Percentiles rank a stretch among this genome's conserved stretches.
Evolutionary conservation across 1,140 invertebrate genomes (phyloP).

Genomic region (Phthorimaea operculella): DNA sequence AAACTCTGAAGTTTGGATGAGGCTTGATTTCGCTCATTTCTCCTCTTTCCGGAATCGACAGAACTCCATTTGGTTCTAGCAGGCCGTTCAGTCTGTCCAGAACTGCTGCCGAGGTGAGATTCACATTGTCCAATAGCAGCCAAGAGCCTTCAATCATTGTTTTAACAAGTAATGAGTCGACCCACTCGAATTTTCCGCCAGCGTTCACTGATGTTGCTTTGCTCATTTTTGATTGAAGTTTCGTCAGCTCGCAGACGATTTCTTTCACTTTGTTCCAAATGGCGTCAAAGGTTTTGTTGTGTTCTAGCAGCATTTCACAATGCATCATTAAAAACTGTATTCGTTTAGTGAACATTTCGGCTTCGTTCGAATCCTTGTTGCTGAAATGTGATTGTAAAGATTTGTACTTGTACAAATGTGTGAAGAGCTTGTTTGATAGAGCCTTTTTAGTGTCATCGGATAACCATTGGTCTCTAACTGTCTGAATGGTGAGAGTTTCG

Average conservation of each 20-base stretch:
- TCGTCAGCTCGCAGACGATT: constrained; percentile 28
- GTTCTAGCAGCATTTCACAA: constrained; percentile 38
- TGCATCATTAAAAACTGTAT: constrained; percentile 55
- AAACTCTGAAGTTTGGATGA: constrained; percentile 92
- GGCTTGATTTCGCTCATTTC: constrained; percentile 82
- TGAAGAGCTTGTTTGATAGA: constrained; percentile 37
- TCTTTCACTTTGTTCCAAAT: constrained; percentile 23
- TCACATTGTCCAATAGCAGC: constrained; percentile 96
- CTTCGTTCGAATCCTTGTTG: constrained; percentile 65
- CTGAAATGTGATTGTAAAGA: constrained; percentile 21
- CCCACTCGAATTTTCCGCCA: constrained; percentile 96
- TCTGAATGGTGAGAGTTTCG: constrained; percentile 41
- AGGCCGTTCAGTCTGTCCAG: constrained; percentile 96
- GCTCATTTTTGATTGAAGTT: constrained; percentile 53
- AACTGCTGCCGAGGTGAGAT: constrained; percentile 96
- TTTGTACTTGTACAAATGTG: constrained; percentile 40
- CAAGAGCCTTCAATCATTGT: constrained; percentile 86
- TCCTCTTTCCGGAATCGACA: constrained; percentile 94
- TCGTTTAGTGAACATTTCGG: constrained; percentile 67
- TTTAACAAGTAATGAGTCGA: constrained; percentile 93
- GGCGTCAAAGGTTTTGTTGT: constrained; percentile 19
- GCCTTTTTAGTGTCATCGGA: constrained; percentile 23
- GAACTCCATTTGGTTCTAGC: constrained; percentile 90
- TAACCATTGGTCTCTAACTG: constrained; percentile 41
- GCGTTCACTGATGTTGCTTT: constrained; percentile 74